Base-by-base conservation (phyloP, 2,888 invertebrate species). In the Pandemis cinnamomeana region DNA sequence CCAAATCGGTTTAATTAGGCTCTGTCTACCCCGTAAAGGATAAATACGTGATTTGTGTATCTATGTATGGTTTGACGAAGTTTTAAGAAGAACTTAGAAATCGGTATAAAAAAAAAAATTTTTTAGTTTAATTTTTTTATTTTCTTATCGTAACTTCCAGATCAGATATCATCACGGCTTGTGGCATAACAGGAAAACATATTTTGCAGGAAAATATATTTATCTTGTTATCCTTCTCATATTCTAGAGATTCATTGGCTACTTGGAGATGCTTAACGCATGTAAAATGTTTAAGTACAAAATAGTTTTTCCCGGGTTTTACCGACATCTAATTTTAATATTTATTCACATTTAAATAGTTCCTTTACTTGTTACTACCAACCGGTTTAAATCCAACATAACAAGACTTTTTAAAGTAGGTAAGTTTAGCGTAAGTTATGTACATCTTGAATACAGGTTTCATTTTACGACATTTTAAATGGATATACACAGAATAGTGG, bases 321-420 rank as follows among this genome's bases (percentile, higher is more conserved):
- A 41, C 58, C 58, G 13, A 60, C 3, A 15, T 53, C 10, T 36
- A 53, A 51, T 64, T 64, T 71, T 48, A 48, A 46, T 71, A 66
- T 48, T 20, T 51, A 71, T 71, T 58, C 27, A 58, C 20, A 58
- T 11, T n/a, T 7, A 55, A 55, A 8, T 55, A 20, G 10, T 58
- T 58, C 11, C 27, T 58, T 58, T 27, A 11, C 8, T 36, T 36
- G 27, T 36, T 55, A 55, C 55, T 15, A 5, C 2, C 58, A 58
- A 27, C 58, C 58, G 11, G 58, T 58, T 58, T 58, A 20, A 58
- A 27, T 58, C 15, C 13, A 20, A 27, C 27, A 4, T 27, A 55
- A 15, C 53, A 15, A 15, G 3, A 15, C 4, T 7, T 55, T 55
- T 15, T 36, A 36, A 36, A 15, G 15, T 55, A 15, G 1, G 5